Conservation (phyloP, 2,113 vertebrate species). For the Sialia sialis region DNA sequence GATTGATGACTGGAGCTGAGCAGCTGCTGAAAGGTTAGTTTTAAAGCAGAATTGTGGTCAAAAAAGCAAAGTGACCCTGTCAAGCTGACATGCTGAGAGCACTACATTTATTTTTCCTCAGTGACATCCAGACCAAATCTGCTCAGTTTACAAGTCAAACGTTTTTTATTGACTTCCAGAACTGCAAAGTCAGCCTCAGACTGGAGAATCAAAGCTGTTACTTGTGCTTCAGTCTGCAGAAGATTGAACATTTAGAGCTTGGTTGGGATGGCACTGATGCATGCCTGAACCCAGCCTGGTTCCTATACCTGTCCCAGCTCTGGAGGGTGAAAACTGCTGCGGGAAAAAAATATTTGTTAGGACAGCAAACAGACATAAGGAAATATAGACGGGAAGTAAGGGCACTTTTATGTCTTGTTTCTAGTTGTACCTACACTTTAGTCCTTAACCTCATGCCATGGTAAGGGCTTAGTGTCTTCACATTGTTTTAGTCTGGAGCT, state of each 20-base stretch:
- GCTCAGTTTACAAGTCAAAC: background rate
- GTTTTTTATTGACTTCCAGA: conserved; percentile 11
- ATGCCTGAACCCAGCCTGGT: background rate
- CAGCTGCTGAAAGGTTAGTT: conserved; percentile 32
- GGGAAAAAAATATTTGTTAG: background rate
- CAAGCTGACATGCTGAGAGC: background rate
- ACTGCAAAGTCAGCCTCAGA: background rate
- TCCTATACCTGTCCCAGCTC: background rate
- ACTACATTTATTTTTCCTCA: background rate
- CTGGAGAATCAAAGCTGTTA: background rate
- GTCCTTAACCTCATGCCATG: background rate
- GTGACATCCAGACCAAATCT: background rate
- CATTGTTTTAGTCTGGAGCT: background rate
- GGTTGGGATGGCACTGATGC: background rate
- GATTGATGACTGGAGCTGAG: conserved; percentile 32
- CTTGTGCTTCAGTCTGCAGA: background rate
- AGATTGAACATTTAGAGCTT: background rate
- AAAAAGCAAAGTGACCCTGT: conserved; percentile 36
- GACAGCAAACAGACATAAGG: background rate
- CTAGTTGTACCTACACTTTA: background rate
- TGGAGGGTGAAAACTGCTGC: background rate
- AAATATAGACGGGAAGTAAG: background rate
- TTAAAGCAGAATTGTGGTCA: conserved; percentile 30
- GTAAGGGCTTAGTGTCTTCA: background rate
- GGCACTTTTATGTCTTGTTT: background rate